phyloP scores from a whole-genome alignment of 2,888 invertebrate genomes.

The Gibbula magus region DNA sequence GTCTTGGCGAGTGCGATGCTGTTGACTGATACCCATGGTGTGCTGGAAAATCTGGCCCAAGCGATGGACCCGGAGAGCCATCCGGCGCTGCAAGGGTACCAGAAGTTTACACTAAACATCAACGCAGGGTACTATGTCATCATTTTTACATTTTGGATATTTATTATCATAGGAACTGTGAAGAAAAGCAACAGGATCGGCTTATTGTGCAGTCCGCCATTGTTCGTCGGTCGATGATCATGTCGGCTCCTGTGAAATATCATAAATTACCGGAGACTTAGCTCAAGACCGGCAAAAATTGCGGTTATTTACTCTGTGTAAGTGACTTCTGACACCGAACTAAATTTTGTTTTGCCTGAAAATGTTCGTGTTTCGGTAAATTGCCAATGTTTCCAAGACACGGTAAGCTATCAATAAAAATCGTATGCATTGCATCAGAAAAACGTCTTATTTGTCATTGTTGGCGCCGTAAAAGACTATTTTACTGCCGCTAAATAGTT shows the following conservation, averaged over 20 bases:
- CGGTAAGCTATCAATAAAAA: slow-evolving; percentile 21
- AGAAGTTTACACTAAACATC: slow-evolving; percentile 75
- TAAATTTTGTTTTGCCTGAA: neutral
- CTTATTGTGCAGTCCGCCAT: slow-evolving; percentile 44
- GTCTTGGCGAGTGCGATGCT: slow-evolving; percentile 63
- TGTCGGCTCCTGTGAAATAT: slow-evolving; percentile 39
- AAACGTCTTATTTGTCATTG: slow-evolving; percentile 17
- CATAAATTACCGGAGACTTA: slow-evolving; percentile 1
- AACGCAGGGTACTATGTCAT: slow-evolving; percentile 76
- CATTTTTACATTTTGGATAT: slow-evolving; percentile 64
- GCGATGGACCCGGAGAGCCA: slow-evolving; percentile 78
- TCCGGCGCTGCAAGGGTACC: slow-evolving; percentile 76
- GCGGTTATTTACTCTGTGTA: neutral
- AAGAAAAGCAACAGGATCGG: slow-evolving; percentile 7
- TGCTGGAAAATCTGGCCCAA: slow-evolving; percentile 65
- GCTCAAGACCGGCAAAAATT: neutral
- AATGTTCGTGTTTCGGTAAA: neutral
- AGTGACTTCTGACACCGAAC: slow-evolving; percentile 1
- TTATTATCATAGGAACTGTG: slow-evolving; percentile 9
- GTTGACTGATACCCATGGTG: slow-evolving; percentile 63
- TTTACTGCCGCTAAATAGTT: neutral
- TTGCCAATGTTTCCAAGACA: neutral
- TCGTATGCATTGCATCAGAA: slow-evolving; percentile 18
- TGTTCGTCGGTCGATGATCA: slow-evolving; percentile 39
- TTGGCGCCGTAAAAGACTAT: neutral